Conservation (phyloP, 2,888 invertebrate genomes). For the Sinodicranocentrus sp. region DNA sequence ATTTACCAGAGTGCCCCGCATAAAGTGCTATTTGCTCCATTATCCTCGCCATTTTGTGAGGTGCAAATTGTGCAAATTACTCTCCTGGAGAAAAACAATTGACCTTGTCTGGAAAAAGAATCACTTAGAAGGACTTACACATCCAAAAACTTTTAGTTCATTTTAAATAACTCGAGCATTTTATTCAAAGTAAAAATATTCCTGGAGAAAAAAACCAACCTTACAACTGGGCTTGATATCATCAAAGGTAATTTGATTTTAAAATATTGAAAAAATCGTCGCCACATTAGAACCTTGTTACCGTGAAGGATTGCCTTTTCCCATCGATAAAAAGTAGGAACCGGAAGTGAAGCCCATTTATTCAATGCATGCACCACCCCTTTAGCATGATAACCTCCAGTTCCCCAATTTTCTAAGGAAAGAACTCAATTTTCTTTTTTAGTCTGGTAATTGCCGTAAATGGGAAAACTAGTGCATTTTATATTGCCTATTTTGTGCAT, state of each 20-base stretch:
- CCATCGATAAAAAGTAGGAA: too few species aligned
- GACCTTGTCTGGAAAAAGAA: conserved; percentile 22
- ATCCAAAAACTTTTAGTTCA: not conserved
- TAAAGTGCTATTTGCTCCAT: not conserved
- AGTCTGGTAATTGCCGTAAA: not conserved
- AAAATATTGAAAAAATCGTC: too few species aligned
- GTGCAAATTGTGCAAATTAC: conserved; percentile 3
- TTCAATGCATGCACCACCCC: not conserved
- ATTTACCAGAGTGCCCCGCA: not conserved
- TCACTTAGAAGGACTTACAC: not conserved
- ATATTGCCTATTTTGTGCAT: conserved; percentile 2
- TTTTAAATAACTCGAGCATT: too few species aligned
- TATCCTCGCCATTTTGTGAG: not conserved
- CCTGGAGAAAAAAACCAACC: not conserved
- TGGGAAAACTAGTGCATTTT: not conserved
- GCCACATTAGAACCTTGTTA: too few species aligned
- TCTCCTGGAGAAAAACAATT: not conserved
- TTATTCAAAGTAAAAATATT: too few species aligned
- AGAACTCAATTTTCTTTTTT: conserved; percentile 15
- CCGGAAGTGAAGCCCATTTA: not conserved
- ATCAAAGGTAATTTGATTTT: not conserved
- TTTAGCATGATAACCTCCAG: too few species aligned
- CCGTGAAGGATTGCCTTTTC: too few species aligned
- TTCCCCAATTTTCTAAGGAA: not conserved
- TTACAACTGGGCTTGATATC: not conserved